Evolutionary conservation across 1,140 invertebrate species (phyloP).

Genomic region (Heliconius nattereri): DNA sequence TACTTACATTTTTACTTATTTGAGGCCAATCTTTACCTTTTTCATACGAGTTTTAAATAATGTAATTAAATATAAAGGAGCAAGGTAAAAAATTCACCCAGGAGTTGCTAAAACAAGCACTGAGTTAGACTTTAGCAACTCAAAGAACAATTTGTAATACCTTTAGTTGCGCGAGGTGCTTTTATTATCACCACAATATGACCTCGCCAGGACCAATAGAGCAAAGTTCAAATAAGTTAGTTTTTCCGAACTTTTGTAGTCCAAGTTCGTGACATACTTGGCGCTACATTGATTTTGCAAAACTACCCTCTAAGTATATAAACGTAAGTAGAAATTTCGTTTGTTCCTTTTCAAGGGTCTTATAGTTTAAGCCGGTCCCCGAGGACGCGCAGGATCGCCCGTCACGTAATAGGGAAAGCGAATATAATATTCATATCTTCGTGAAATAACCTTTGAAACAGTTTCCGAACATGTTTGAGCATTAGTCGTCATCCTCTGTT

Average conservation of each 20-base stretch:
- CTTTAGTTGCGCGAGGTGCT: neutral
- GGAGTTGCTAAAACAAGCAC: too few relatives aligned
- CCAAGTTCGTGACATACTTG: slow-evolving; percentile 30
- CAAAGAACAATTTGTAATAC: neutral
- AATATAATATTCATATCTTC: slow-evolving; percentile 40
- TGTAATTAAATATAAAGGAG: too few relatives aligned
- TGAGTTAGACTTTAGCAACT: neutral
- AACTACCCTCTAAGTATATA: neutral
- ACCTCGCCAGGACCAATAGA: slow-evolving; percentile 30
- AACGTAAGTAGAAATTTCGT: neutral
- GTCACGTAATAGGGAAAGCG: slow-evolving; percentile 31
- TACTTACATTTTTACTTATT: too few relatives aligned
- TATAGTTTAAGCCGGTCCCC: slow-evolving; percentile 29
- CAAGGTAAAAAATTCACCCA: too few relatives aligned
- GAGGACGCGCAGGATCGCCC: slow-evolving; percentile 28
- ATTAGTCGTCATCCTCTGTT: slow-evolving; percentile 13
- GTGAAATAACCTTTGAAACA: slow-evolving; percentile 32
- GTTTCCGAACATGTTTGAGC: slow-evolving; percentile 22
- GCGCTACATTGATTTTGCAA: neutral
- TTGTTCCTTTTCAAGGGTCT: slow-evolving; percentile 20
- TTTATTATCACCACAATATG: slow-evolving; percentile 21
- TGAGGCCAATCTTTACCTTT: too few relatives aligned
- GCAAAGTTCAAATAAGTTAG: slow-evolving; percentile 33
- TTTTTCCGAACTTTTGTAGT: slow-evolving; percentile 29
- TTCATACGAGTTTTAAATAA: too few relatives aligned